phyloP scores from a whole-genome alignment of 2,113 vertebrate genomes.

The Sander lucioperca region DNA sequence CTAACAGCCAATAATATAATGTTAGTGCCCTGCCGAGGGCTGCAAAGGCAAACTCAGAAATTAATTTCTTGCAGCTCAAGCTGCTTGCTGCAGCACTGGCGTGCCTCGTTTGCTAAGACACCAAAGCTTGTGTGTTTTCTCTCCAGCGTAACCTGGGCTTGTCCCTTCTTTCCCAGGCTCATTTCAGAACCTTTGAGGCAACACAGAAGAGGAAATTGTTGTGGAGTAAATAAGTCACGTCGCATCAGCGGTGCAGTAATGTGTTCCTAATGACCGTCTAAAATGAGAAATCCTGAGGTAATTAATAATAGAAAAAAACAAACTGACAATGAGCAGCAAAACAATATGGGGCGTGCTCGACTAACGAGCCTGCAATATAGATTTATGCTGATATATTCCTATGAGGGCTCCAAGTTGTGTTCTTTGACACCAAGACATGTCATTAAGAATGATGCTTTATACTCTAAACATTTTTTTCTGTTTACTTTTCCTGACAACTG shows the following conservation, averaged over 20 bases:
- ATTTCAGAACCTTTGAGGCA: conserved; percentile 65
- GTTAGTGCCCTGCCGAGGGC: conserved; percentile 61
- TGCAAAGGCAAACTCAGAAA: conserved; percentile 62
- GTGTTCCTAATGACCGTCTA: conserved; percentile 78
- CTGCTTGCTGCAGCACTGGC: conserved; percentile 24
- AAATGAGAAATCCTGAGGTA: conserved; percentile 76
- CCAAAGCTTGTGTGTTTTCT: conserved; percentile 39
- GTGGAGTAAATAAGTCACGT: conserved; percentile 76
- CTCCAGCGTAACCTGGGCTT: conserved; percentile 13
- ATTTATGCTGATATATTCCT: conserved; percentile 72
- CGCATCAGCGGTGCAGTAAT: conserved; percentile 75
- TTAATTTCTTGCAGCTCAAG: conserved; percentile 49
- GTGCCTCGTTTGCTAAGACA: conserved; percentile 43
- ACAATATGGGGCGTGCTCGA: conserved; percentile 53
- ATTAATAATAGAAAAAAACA: conserved; percentile 75
- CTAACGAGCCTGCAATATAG: conserved; percentile 64
- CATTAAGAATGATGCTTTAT: conserved; percentile 9
- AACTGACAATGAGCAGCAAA: conserved; percentile 56
- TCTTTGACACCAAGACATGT: conserved; percentile 33
- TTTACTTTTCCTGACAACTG: neutral
- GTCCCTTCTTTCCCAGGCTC: conserved; percentile 45
- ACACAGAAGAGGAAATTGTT: conserved; percentile 61
- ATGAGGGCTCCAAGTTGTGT: conserved; percentile 19
- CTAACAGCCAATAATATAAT: conserved; percentile 65
- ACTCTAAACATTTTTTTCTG: conserved; percentile 2